Evolutionary conservation across 2,797 vertebrate genomes (phyloP).

Genomic region (Tinamus major): DNA sequence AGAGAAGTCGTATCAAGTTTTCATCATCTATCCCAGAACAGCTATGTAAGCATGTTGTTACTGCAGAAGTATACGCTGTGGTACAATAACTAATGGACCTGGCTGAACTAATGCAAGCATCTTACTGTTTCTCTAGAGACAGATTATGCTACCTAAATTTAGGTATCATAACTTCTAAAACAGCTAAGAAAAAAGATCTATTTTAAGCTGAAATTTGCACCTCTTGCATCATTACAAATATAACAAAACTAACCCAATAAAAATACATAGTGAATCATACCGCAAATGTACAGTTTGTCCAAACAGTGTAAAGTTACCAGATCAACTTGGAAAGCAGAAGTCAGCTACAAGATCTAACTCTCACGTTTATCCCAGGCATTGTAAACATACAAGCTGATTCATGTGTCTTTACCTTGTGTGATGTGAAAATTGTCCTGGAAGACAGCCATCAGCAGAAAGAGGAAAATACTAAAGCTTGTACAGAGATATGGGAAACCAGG

Average conservation of each 20-base stretch:
- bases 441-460: neutral
- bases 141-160: neutral
- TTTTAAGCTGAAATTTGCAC: neutral
- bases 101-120: neutral
- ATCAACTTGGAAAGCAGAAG: neutral
- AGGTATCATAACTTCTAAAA: neutral
- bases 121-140: neutral
- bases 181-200: neutral
- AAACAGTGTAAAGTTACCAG: neutral
- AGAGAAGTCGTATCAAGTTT: neutral
- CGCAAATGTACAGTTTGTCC: neutral
- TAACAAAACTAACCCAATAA: neutral
- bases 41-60: neutral
- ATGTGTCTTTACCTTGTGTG: neutral
- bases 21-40: neutral
- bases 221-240: neutral
- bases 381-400: too few relatives aligned
- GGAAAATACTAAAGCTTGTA: rapidly evolving
- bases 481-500: neutral
- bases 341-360: neutral
- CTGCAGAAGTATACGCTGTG: neutral
- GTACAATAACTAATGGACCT: neutral
- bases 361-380: neutral
- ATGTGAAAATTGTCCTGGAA: neutral
- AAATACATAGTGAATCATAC: neutral